These are phyloP conservation scores for Anser cygnoides DNA, from an alignment of 2,113 vertebrate species.

Conservation along the genomic window DNA sequence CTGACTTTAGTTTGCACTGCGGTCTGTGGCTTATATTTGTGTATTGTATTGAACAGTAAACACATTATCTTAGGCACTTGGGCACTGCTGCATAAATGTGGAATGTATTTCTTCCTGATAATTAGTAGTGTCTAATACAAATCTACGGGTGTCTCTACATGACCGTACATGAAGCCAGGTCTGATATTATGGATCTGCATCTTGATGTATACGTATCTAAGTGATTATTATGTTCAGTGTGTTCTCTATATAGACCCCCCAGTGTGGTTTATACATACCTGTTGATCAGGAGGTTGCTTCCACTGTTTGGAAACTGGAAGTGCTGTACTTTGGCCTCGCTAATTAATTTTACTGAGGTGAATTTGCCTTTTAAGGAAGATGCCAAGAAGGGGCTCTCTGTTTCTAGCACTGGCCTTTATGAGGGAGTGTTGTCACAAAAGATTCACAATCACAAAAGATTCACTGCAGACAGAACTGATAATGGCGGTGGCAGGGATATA, in stretches of 20 bases:
- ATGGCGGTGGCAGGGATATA: background rate
- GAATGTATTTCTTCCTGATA: background rate
- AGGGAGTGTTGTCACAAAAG: background rate
- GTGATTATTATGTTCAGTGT: background rate
- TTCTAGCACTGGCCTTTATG: background rate
- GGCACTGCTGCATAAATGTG: background rate
- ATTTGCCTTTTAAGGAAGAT: background rate
- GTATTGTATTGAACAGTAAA: background rate
- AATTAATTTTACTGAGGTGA: background rate
- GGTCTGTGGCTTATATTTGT: background rate
- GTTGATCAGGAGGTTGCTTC: background rate
- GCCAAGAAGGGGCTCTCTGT: background rate
- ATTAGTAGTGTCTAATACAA: background rate
- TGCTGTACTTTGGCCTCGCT: background rate
- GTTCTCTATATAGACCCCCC: background rate
- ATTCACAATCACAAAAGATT: background rate
- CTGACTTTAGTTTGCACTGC: background rate
- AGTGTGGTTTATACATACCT: accelerated
- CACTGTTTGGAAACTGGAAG: background rate
- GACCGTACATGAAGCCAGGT: background rate
- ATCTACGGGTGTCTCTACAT: background rate
- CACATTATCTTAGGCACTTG: background rate
- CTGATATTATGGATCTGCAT: background rate
- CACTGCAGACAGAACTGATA: background rate
- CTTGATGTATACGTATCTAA: background rate